Percentiles rank a stretch among this genome's conserved stretches.
Evolutionary conservation across 1,140 invertebrate species (phyloP).

Genomic region (Anagrus nilaparvatae): DNA sequence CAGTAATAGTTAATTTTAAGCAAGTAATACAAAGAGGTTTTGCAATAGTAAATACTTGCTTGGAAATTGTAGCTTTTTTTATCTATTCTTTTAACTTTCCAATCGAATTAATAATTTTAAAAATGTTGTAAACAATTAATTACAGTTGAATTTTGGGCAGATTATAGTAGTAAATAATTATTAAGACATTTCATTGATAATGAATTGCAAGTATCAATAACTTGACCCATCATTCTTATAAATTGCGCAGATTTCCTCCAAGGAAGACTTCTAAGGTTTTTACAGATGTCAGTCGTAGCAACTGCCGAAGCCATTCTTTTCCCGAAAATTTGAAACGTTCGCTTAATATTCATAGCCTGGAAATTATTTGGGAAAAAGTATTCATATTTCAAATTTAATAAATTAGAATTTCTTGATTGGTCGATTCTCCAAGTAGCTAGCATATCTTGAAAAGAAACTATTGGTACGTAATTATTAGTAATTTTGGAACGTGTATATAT

Average conservation of each 20-base stretch:
- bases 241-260: conserved; percentile 14
- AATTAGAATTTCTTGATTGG: conserved; percentile 8
- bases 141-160: too few relatives aligned
- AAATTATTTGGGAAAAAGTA: conserved; percentile 19
- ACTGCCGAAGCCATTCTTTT: conserved; percentile 11
- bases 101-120: too few relatives aligned
- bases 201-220: conserved; percentile 18
- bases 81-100: too few relatives aligned
- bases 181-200: too few relatives aligned
- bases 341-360: conserved; percentile 20
- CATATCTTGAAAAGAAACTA: conserved; percentile 18
- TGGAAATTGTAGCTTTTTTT: too few relatives aligned
- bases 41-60: too few relatives aligned
- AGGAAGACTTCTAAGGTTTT: conserved; percentile 4
- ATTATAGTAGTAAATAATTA: too few relatives aligned
- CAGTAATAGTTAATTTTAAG: too few relatives aligned
- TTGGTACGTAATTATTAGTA: conserved; percentile 12
- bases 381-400: conserved; percentile 17
- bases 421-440: conserved; percentile 15
- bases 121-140: too few relatives aligned
- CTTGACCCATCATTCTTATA: conserved; percentile 11
- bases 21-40: too few relatives aligned
- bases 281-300: conserved; percentile 10
- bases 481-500: too few relatives aligned
- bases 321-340: conserved; percentile 17